Percentiles rank a stretch among this genome's conserved stretches.
Evolutionary conservation across 2,113 vertebrate species (phyloP).

Genomic region (Muscicapa adusta): DNA sequence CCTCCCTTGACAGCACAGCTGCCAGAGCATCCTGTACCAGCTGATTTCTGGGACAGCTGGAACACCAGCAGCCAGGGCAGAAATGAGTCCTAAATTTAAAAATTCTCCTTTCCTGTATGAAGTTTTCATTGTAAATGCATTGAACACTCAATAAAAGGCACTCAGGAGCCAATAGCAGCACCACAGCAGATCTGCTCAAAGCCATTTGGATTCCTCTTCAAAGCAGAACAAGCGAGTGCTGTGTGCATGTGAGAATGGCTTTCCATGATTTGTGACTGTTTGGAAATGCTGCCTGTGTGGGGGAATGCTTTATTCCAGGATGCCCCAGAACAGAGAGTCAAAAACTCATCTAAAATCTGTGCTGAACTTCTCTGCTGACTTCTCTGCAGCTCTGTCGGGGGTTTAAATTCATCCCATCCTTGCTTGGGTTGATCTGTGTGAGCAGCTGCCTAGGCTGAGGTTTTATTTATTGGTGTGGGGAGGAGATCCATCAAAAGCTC

Average conservation of each 20-base stretch:
- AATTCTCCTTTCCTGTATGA: neutral
- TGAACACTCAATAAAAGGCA: neutral
- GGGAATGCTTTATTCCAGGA: neutral
- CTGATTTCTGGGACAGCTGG: neutral
- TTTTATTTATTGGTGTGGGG: neutral
- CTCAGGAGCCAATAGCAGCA: neutral
- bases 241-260: rapidly evolving
- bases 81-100: neutral
- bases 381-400: neutral
- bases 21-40: neutral
- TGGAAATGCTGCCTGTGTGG: neutral
- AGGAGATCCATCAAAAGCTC: neutral
- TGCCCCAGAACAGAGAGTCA: neutral
- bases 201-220: conserved; percentile 33
- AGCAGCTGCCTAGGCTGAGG: neutral
- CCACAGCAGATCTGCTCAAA: neutral
- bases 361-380: neutral
- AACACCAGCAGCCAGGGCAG: neutral
- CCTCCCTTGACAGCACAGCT: neutral
- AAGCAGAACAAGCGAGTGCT: neutral
- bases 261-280: neutral
- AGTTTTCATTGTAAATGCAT: neutral
- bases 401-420: neutral
- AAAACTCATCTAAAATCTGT: neutral
- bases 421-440: neutral